phyloP scores from a whole-genome alignment of 2,888 invertebrate genomes.

The Nebria salina region DNA sequence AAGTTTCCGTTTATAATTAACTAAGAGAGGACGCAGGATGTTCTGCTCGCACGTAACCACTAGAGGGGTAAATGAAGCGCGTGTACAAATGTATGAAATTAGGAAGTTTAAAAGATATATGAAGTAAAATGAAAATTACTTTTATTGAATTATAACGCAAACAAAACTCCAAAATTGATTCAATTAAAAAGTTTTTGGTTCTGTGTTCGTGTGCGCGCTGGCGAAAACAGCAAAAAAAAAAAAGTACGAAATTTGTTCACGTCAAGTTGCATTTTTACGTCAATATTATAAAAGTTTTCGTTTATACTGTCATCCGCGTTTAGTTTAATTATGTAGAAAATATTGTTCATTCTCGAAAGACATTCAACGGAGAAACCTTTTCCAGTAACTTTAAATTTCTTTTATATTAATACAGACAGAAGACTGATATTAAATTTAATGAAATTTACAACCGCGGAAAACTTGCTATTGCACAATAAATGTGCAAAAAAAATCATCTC shows the following conservation, averaged over 20 bases:
- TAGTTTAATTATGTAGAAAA: slow-evolving; percentile 39
- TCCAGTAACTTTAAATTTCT: background rate
- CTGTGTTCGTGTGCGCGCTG: slow-evolving; percentile 5
- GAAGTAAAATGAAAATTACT: slow-evolving; percentile 32
- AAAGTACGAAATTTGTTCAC: slow-evolving; percentile 16
- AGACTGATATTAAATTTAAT: background rate
- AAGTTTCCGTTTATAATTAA: background rate
- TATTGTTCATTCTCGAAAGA: slow-evolving; percentile 37
- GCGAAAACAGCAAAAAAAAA: slow-evolving; percentile 5
- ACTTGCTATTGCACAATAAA: too few relatives aligned
- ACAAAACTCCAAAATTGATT: slow-evolving; percentile 47
- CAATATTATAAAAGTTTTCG: slow-evolving; percentile 6
- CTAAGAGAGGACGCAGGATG: background rate
- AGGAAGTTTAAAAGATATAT: background rate
- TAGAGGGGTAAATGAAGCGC: too few relatives aligned
- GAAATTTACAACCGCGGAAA: background rate
- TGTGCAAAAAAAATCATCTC: too few relatives aligned
- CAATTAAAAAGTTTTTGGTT: slow-evolving; percentile 45
- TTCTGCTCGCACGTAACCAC: too few relatives aligned
- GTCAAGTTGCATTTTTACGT: slow-evolving; percentile 17
- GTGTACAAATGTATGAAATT: too few relatives aligned
- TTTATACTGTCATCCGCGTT: background rate
- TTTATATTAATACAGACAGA: background rate
- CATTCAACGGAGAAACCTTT: slow-evolving; percentile 30
- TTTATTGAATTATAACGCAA: slow-evolving; percentile 47